A percentile compares a stretch with the other conserved stretches of the same genome.
These are phyloP conservation scores for Amphipyra berbera DNA, from an alignment of 2,888 invertebrate species.

Conservation along the genomic window DNA sequence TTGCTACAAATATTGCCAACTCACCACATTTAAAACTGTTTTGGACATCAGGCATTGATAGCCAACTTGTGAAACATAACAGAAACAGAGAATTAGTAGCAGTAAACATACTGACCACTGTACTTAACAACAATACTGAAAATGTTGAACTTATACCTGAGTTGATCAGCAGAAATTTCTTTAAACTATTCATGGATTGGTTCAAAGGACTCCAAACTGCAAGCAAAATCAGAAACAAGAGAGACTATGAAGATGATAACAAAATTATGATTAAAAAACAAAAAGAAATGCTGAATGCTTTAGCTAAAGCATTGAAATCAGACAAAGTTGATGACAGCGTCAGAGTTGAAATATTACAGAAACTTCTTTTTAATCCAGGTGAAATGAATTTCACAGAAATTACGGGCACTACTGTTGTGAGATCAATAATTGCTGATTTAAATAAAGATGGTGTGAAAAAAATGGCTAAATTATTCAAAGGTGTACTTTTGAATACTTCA, in stretches of 20 bases:
- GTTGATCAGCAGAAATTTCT: constrained; percentile 91
- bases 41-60: constrained; percentile 88
- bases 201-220: constrained; percentile 90
- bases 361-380: constrained; percentile 92
- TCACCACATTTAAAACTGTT: constrained; percentile 88
- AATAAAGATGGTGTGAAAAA: constrained; percentile 91
- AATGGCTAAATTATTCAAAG: constrained; percentile 90
- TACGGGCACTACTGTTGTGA: constrained; percentile 91
- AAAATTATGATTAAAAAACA: constrained; percentile 89
- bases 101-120: constrained; percentile 89
- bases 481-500: constrained; percentile 89
- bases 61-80: constrained; percentile 82
- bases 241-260: constrained; percentile 84
- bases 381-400: constrained; percentile 93
- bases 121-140: constrained; percentile 86
- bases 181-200: constrained; percentile 91
- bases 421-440: constrained; percentile 91
- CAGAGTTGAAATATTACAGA: constrained; percentile 90
- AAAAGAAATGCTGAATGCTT: constrained; percentile 86
- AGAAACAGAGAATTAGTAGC: constrained; percentile 91
- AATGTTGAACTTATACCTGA: constrained; percentile 86
- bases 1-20: constrained; percentile 88
- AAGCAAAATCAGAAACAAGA: constrained; percentile 88
- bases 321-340: constrained; percentile 85
- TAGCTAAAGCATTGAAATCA: constrained; percentile 85